Conservation (phyloP, 2,113 vertebrate genomes). For the Felis catus region DNA sequence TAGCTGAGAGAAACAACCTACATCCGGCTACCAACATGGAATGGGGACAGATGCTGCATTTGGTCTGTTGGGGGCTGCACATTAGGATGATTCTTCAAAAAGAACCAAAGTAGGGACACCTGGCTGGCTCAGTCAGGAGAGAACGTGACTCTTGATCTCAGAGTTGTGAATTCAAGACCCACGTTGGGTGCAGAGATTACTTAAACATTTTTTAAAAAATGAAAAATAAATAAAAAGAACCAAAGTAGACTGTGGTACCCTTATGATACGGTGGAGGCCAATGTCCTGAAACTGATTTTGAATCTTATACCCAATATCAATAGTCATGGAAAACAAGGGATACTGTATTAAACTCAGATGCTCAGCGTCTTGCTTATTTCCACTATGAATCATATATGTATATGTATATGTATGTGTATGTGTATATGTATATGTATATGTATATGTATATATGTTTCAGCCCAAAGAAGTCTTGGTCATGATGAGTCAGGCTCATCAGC, state of each 20-base stretch:
- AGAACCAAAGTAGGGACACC: neutral
- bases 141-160: neutral
- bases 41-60: neutral
- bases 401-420: no score
- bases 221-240: neutral
- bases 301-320: constrained; percentile 51
- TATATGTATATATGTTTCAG: neutral
- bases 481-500: neutral
- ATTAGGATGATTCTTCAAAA: constrained; percentile 45
- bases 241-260: neutral
- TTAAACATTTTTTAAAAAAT: neutral
- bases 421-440: no score
- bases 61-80: neutral
- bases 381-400: neutral
- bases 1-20: constrained; percentile 47
- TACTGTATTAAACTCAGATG: constrained; percentile 37
- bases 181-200: neutral
- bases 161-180: neutral
- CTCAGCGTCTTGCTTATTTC: neutral
- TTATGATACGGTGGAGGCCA: neutral
- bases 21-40: constrained; percentile 5
- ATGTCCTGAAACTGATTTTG: neutral
- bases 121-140: neutral
- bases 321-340: constrained; percentile 8
- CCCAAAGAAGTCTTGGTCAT: neutral